Evolutionary conservation across 2,797 vertebrate species (phyloP).

Genomic region (Syngnathus rostellatus): DNA sequence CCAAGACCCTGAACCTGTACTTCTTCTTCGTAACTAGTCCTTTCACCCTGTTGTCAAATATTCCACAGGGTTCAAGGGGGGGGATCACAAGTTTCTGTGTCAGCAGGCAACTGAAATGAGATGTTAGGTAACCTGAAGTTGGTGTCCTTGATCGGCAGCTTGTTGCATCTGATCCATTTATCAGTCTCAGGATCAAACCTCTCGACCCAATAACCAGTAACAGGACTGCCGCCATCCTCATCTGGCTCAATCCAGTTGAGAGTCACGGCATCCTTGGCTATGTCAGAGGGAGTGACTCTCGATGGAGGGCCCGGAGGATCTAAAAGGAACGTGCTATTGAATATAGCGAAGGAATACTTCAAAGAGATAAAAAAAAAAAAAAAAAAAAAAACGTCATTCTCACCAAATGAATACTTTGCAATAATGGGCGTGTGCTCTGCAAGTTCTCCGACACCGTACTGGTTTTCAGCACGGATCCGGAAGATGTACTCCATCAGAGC

Average conservation of each 20-base stretch:
- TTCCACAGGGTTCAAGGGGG: not conserved
- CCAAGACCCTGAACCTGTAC: constrained; percentile 88
- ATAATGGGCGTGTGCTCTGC: constrained; percentile 79
- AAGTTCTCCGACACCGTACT: constrained; percentile 89
- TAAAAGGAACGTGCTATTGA: constrained; percentile 31
- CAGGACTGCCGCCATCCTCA: constrained; percentile 94
- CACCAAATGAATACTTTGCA: constrained; percentile 96
- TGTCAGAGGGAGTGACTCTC: constrained; percentile 81
- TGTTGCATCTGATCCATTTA: constrained; percentile 97
- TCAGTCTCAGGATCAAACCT: constrained; percentile 88
- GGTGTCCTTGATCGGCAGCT: constrained; percentile 85
- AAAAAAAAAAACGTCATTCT: constrained; percentile 9
- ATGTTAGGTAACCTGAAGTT: constrained; percentile 76
- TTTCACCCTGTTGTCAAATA: constrained; percentile 77
- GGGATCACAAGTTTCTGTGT: too few relatives aligned
- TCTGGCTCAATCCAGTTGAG: constrained; percentile 93
- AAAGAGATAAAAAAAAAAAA: too few relatives aligned
- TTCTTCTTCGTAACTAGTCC: constrained; percentile 95
- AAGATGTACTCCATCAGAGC: constrained; percentile 91
- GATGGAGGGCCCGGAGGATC: constrained; percentile 90
- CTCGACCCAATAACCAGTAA: constrained; percentile 98
- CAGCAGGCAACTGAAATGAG: not conserved
- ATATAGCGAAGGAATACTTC: too few relatives aligned
- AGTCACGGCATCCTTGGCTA: constrained; percentile 88
- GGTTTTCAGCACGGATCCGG: constrained; percentile 93